A percentile compares a stretch with the other conserved stretches of the same genome.
Evolutionary conservation across 2,113 vertebrate species (phyloP).

Genomic region (Entosphenus tridentatus): DNA sequence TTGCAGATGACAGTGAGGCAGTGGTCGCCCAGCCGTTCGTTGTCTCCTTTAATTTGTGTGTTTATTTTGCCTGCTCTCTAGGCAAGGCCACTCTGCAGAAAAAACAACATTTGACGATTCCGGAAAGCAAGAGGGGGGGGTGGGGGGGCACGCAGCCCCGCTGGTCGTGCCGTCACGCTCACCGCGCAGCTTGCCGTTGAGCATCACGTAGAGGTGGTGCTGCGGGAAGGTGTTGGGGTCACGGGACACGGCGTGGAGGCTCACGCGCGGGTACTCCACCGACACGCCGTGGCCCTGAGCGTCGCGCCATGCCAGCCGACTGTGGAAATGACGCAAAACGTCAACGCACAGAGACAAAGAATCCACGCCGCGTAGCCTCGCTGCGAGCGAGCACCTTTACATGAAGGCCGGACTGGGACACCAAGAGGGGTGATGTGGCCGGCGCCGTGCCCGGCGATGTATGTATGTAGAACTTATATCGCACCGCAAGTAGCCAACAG

Average conservation of each 20-base stretch:
- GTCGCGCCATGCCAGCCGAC: conserved; percentile 66
- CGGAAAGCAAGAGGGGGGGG: too few species aligned
- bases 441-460: not conserved
- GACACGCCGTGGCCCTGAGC: conserved; percentile 59
- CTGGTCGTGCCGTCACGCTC: conserved; percentile 8
- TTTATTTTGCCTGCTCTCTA: too few species aligned
- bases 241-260: conserved; percentile 71
- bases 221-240: conserved; percentile 48
- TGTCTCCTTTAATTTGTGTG: too few species aligned
- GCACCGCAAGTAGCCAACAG: too few species aligned
- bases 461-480: too few species aligned
- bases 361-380: not conserved
- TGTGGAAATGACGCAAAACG: conserved; percentile 14
- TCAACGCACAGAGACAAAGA: not conserved
- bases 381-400: not conserved
- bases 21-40: too few species aligned
- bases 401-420: not conserved
- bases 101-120: too few species aligned
- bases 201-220: conserved; percentile 89
- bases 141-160: too few species aligned
- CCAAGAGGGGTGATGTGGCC: not conserved
- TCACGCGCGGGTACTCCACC: conserved; percentile 74
- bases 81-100: too few species aligned
- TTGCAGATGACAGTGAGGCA: too few species aligned
- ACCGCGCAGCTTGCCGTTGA: conserved; percentile 63